Base-by-base conservation (phyloP, 2,797 vertebrate species). In the Sternotherus odoratus region DNA sequence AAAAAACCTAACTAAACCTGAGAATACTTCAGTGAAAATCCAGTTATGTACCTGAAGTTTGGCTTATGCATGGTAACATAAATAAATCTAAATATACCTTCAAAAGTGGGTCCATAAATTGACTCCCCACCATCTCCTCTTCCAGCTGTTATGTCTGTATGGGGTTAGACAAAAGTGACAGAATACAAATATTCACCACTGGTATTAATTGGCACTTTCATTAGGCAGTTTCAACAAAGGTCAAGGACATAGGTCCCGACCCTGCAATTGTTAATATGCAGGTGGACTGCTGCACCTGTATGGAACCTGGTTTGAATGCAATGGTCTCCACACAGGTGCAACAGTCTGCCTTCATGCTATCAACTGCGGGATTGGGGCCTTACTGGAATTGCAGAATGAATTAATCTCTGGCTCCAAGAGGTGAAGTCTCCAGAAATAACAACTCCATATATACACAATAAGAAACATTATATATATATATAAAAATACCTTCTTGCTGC, bases 31-130 rank as follows among this genome's bases (percentile, higher is more conserved):
- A 16, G 8, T 75, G 72, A 72, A 87, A 11, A 81, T 79, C 19
- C 85, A 16, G 5, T n/a, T 39, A 21, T 26, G 91, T 93, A 36
- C 90, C 1, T 1, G 53, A 79, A 83, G 75, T 82, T 60, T 82
- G 80, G n/a, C 7, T 3, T 83, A 82, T 84, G 48, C 0, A 0
- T 6, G 24, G 30, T 54, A 54, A 81, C 56, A 33, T 69, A 86
- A 53, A 63, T 77, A 75, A 75, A 75, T 75, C 7, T 75, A 75
- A 49, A 46, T 63, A 30, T 97, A 99, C 99, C 99, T 98, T 99
- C 98, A 98, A 99, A 99, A 50, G 97, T 98, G 94, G 98, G 97
- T 48, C 99, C 99, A 89, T 98, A 99, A 97, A 99, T 98, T 8
- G 99, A 99, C 91, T 99, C 98, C 28, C 99, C 99, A 87, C 97